A percentile compares a stretch with the other conserved stretches of the same genome.
phyloP scores from a whole-genome alignment of 1,140 invertebrate species.

The Bombus polaris region DNA sequence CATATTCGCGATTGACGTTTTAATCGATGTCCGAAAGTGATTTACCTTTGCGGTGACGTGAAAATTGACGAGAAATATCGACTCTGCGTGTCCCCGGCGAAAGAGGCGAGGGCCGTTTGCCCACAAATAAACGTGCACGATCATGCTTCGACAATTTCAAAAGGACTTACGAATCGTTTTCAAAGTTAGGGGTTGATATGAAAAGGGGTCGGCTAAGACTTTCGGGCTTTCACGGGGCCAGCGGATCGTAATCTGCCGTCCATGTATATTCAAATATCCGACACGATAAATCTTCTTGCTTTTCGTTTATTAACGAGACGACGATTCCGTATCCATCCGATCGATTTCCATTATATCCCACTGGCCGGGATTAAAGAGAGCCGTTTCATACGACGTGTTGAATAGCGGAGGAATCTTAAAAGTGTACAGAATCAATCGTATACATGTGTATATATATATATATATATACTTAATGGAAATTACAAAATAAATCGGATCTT shows the following conservation, averaged over 20 bases:
- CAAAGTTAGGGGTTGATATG: constrained; percentile 16
- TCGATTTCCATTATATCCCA: constrained; percentile 15
- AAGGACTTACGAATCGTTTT: constrained; percentile 22
- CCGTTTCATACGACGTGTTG: neutral
- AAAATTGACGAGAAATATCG: neutral
- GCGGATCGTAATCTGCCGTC: constrained; percentile 20
- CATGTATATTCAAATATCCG: constrained; percentile 31
- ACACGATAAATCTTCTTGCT: constrained; percentile 29
- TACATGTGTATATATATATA: too few relatives aligned
- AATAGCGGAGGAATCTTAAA: neutral
- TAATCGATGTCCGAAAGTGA: neutral
- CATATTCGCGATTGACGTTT: neutral
- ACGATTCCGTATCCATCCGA: neutral
- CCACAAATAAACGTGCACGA: constrained; percentile 31
- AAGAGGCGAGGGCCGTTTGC: neutral
- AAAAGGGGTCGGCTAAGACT: constrained; percentile 24
- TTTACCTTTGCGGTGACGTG: too few relatives aligned
- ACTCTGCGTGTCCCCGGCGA: neutral
- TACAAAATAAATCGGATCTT: neutral
- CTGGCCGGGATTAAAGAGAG: neutral
- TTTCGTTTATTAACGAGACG: constrained; percentile 23
- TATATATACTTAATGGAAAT: neutral
- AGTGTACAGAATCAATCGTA: too few relatives aligned
- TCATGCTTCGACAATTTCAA: constrained; percentile 29
- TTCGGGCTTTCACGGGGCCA: neutral